Evolutionary conservation across 2,888 invertebrate species (phyloP).

Genomic region (Stegana nigrithorax): DNA sequence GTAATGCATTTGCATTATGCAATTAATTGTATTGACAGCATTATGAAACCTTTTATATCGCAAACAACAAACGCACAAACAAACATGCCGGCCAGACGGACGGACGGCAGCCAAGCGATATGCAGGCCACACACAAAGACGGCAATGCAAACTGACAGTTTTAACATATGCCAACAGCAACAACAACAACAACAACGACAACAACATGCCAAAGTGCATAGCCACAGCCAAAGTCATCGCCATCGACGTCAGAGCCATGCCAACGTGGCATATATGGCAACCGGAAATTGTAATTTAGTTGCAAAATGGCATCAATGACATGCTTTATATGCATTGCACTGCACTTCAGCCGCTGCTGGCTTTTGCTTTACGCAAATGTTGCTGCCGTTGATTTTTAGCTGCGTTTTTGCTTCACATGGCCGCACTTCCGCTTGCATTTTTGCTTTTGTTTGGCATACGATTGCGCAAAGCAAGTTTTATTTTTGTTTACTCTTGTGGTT

Average conservation of each 20-base stretch:
- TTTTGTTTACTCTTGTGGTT: too few relatives aligned
- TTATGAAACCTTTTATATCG: constrained; percentile 46
- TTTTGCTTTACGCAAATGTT: too few relatives aligned
- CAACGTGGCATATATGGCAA: not conserved
- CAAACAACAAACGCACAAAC: not conserved
- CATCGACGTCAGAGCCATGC: too few relatives aligned
- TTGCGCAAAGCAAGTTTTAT: not conserved
- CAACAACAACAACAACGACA: too few relatives aligned
- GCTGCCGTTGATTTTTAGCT: too few relatives aligned
- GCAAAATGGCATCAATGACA: constrained; percentile 35
- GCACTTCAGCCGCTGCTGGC: constrained; percentile 25
- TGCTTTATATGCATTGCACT: constrained; percentile 24
- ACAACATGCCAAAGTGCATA: too few relatives aligned
- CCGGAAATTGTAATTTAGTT: constrained; percentile 55
- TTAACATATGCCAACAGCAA: constrained; percentile 44
- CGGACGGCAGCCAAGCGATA: not conserved
- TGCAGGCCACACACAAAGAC: constrained; percentile 15
- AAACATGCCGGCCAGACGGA: too few relatives aligned
- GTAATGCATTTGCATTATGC: constrained; percentile 42
- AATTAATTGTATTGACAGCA: constrained; percentile 60
- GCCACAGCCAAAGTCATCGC: too few relatives aligned
- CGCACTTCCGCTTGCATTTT: not conserved
- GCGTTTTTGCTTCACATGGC: not conserved
- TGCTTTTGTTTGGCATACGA: not conserved
- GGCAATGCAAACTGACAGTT: constrained; percentile 53